Base-by-base conservation (phyloP, 2,888 invertebrate species). In the Dryocosmus kuriphilus region DNA sequence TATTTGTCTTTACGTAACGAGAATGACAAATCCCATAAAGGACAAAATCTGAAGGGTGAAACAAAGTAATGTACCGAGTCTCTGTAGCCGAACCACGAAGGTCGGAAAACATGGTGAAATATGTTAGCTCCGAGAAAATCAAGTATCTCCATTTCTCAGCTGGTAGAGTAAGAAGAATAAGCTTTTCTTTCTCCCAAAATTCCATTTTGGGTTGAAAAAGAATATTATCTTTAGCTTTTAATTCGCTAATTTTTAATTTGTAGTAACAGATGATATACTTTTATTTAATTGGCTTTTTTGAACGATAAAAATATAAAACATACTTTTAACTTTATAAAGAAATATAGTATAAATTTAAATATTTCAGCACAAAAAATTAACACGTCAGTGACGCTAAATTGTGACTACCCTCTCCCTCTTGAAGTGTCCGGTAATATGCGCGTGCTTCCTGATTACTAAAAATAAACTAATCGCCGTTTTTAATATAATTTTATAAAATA, bases 61-160 rank as follows among this genome's bases (percentile, higher is more conserved):
- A 67, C 67, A 67, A 46, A 67, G 67, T 67, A 67, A 27, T 67
- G 24, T 27, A 9, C n/a, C 51, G n/a, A 2, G n/a, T 51, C 51
- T 51, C 51, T 51, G 46, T 51, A n/a, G 67, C 67, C 19, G 27
- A 41, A 67, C 67, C 67, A 41, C 67, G 41, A 67, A 27, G 67
- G 67, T 46, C 24, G 67, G 67, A 67, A 67, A 46, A 67, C 46
- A 16, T 67, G 41, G 46, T 67, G 67, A 67, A 67, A 41, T 46
- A 67, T 67, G 67, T 41, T 41, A 16, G 30, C 67, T 67, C 27
- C 67, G 27, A 46, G 67, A 46, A 67, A 67, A 67, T 24, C 46
- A 27, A 67, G 67, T 41, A 67, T 67, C 67, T 27, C 67, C 46
- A 67, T 67, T 67, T 67, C 46, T 67, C 67, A 67, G 24, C 67